phyloP scores from a whole-genome alignment of 2,113 vertebrate species.

The Prionailurus bengalensis region DNA sequence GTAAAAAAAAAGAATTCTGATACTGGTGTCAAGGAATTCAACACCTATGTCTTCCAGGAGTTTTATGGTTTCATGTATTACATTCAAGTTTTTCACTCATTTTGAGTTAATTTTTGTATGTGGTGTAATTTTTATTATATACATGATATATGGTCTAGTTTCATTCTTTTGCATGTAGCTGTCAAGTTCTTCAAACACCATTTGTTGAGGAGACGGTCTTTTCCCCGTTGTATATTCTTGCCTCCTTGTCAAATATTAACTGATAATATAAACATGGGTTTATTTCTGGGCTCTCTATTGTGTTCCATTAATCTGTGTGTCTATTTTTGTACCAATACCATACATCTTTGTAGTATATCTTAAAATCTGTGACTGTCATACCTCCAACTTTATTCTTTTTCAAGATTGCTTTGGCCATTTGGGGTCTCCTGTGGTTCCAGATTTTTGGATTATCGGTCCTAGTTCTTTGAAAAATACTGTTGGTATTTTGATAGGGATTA shows the following conservation, averaged over 20 bases:
- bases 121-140: background rate
- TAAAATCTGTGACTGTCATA: background rate
- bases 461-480: background rate
- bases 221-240: background rate
- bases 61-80: background rate
- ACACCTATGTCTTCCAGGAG: background rate
- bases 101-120: background rate
- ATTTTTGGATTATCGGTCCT: background rate
- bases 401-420: background rate
- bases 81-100: background rate
- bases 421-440: background rate
- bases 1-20: background rate
- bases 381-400: background rate
- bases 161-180: background rate
- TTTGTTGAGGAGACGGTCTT: background rate
- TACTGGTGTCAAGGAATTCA: background rate
- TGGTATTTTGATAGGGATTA: background rate
- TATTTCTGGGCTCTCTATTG: background rate
- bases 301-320: background rate
- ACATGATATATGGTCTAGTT: background rate
- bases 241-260: background rate
- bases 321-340: background rate
- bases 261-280: background rate
- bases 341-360: background rate
- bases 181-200: background rate